Conservation (phyloP, 2,797 vertebrate species). For the Pempheris klunzingeri region DNA sequence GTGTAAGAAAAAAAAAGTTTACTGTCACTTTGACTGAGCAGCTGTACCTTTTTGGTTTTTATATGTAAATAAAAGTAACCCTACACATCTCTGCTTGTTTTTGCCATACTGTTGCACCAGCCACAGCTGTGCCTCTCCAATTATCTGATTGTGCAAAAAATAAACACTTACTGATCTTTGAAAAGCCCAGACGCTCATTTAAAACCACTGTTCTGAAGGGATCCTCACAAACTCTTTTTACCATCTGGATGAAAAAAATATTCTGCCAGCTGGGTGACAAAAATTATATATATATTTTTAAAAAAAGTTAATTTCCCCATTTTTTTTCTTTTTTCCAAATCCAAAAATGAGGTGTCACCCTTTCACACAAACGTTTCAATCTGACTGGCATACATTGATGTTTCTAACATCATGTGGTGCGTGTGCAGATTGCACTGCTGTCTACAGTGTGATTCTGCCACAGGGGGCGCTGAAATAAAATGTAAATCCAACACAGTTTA, state of each 20-base stretch:
- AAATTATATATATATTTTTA: no score
- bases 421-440: background rate
- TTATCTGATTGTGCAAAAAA: background rate
- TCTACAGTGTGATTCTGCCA: background rate
- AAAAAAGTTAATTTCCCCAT: no score
- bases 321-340: no score
- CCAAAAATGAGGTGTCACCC: no score
- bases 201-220: background rate
- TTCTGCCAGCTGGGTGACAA: no score
- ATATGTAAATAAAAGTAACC: conserved; percentile 77
- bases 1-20: conserved; percentile 31
- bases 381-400: no score
- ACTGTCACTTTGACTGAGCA: conserved; percentile 62
- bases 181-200: background rate
- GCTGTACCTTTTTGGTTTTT: conserved; percentile 66
- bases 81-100: conserved; percentile 11
- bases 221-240: background rate
- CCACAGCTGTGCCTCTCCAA: background rate
- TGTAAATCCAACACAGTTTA: no score
- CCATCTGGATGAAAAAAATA: background rate
- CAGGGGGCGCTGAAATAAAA: background rate
- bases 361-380: no score
- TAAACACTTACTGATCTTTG: background rate
- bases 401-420: no score
- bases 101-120: background rate